Base-by-base conservation (phyloP, 2,888 invertebrate species). In the Diaperis boleti region DNA sequence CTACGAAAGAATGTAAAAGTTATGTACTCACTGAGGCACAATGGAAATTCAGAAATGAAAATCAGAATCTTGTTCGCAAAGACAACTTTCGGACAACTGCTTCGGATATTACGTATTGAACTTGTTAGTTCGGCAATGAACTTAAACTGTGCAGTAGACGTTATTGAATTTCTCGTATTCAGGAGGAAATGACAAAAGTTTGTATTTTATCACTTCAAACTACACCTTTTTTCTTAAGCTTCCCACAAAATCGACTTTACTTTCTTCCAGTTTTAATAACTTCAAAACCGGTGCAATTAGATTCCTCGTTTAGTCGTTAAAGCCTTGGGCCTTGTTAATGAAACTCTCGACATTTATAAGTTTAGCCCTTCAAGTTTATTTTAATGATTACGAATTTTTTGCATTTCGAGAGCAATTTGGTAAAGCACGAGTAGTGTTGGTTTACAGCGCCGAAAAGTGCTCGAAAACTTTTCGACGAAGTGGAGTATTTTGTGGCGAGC, bases 401-500 rank as follows among this genome's bases (percentile, higher is more conserved):
- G 50, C 33, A 49, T 10, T 35, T 33, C n/a, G 35, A 50, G 50
- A 20, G 37, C 8, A 52, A n/a, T 47, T 44, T 4, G n/a, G 35
- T 13, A 10, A 20, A 18, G 20, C 22, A 22, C 10, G 3, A 44
- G 22, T 50, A 50, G 15, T 50, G 35, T 15, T 26, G 17, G 11
- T 52, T 52, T 22, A 22, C 20, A 22, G 22, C 52, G 18, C 7
- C 20, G 35, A 20, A 37, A 44, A 44, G 44, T 29, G 20, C 45
- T 45, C n/a, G 26, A 26, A 18, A 52, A 52, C 22, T 52, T 52
- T 52, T 39, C 37, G 10, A 39, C n/a, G 37, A 37, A 39, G 52
- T 52, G 8, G 49, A 49, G 49, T 49, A 33, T 49, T 49, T 49
- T 33, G 52, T 18, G 52, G 35, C 39, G 20, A 52, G 52, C 35